Percentiles rank a stretch among this genome's conserved stretches.
Conservation (phyloP, 23 tunicate species). For the Oikopleura albicans region DNA sequence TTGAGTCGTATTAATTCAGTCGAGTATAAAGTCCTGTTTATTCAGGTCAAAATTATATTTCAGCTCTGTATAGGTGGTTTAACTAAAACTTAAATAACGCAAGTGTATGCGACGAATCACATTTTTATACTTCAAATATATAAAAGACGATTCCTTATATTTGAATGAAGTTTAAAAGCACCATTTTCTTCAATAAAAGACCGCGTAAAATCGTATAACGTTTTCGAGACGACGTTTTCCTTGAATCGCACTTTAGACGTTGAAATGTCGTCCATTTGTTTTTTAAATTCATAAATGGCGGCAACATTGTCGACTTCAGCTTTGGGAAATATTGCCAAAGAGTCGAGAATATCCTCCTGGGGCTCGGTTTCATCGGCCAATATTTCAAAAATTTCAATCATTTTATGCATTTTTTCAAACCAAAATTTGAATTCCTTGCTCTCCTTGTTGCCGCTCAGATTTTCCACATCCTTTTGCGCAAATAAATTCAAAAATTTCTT, state of each 20-base stretch:
- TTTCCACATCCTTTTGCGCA: not conserved
- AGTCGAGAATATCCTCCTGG: not conserved
- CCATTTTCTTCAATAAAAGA: not conserved
- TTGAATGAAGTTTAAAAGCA: not conserved
- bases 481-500: not conserved
- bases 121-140: not conserved
- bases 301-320: not conserved
- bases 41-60: too few relatives aligned
- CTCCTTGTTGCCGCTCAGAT: not conserved
- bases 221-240: not conserved
- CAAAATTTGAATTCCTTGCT: not conserved
- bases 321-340: not conserved
- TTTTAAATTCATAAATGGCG: not conserved
- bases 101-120: too few relatives aligned
- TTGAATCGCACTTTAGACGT: not conserved
- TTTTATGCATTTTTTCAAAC: not conserved
- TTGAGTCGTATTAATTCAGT: too few relatives aligned
- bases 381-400: not conserved
- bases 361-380: not conserved
- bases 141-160: not conserved
- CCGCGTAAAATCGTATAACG: not conserved
- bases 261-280: not conserved
- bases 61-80: too few relatives aligned
- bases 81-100: too few relatives aligned
- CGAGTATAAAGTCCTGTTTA: too few relatives aligned